phyloP scores from a whole-genome alignment of 2,888 invertebrate species.

The Mythimna ferrago region DNA sequence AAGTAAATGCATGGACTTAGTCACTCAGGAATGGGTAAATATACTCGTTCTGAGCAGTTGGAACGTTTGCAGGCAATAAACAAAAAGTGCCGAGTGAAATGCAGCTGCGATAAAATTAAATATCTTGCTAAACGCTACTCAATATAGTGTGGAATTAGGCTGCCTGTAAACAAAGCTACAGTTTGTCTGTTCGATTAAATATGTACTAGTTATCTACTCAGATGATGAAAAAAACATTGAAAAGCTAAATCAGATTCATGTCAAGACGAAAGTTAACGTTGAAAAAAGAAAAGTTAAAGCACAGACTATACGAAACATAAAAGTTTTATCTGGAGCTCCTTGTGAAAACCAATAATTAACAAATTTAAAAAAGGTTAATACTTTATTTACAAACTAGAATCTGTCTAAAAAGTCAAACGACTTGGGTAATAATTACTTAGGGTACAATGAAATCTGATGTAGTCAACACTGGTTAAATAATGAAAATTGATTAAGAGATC shows the following conservation, averaged over 20 bases:
- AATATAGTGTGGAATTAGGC: constrained; percentile 26
- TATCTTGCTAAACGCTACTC: constrained; percentile 14
- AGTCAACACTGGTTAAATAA: too few species aligned
- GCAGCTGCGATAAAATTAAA: constrained; percentile 38
- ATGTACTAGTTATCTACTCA: too few species aligned
- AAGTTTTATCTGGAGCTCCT: background rate
- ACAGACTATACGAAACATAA: background rate
- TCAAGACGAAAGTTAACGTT: background rate
- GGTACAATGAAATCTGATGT: too few species aligned
- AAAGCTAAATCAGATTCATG: background rate
- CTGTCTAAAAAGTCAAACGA: too few species aligned
- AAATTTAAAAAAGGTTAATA: background rate
- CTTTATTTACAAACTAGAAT: too few species aligned
- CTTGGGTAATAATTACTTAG: too few species aligned
- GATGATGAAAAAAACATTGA: background rate
- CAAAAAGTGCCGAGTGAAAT: constrained; percentile 35
- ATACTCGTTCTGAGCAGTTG: constrained; percentile 8
- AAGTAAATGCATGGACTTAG: background rate
- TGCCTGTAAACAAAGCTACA: background rate
- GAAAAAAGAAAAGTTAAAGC: background rate
- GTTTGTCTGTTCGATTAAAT: background rate
- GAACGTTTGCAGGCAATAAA: constrained; percentile 40
- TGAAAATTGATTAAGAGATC: too few species aligned
- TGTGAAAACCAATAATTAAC: background rate
- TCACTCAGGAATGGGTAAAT: background rate